Conservation (phyloP, 35 echinoderm and acorn worm genomes). For the Heliocidaris erythrogramma region DNA sequence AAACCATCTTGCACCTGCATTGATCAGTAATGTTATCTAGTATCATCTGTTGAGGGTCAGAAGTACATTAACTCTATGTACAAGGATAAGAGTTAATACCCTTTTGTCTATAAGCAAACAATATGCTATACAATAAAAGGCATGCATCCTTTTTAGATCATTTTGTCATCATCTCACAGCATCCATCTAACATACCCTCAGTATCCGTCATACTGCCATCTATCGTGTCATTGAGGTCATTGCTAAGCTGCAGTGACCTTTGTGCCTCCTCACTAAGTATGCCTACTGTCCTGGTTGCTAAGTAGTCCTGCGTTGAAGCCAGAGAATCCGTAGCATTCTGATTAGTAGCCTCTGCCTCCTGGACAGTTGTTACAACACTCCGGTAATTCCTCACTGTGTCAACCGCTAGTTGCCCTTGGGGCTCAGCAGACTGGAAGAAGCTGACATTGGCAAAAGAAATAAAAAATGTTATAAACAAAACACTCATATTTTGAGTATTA, state of each 20-base stretch:
- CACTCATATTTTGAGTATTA: too few relatives aligned
- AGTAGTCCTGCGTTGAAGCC: conserved; percentile 36
- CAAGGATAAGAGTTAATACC: too few relatives aligned
- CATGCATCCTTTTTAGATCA: not conserved
- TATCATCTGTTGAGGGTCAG: too few relatives aligned
- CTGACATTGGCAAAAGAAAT: conserved; percentile 46
- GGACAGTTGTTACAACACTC: conserved; percentile 51
- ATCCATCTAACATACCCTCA: conserved; percentile 51
- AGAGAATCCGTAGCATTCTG: conserved; percentile 48
- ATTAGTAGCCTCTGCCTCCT: conserved; percentile 53
- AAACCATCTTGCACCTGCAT: too few relatives aligned
- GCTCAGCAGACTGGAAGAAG: conserved; percentile 55
- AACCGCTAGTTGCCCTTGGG: conserved; percentile 60
- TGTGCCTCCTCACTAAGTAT: conserved; percentile 52
- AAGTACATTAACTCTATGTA: too few relatives aligned
- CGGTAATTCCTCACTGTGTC: conserved; percentile 64
- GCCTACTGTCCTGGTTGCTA: conserved; percentile 23
- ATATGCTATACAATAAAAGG: too few relatives aligned
- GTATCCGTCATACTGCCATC: conserved; percentile 45
- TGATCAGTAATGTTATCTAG: too few relatives aligned
- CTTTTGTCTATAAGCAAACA: too few relatives aligned
- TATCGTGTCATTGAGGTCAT: conserved; percentile 28
- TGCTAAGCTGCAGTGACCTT: conserved; percentile 36
- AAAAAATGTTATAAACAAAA: not conserved
- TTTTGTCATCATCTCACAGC: not conserved